Evolutionary conservation across 1,140 invertebrate genomes (phyloP).

Genomic region (Drosophila sulfurigaster): DNA sequence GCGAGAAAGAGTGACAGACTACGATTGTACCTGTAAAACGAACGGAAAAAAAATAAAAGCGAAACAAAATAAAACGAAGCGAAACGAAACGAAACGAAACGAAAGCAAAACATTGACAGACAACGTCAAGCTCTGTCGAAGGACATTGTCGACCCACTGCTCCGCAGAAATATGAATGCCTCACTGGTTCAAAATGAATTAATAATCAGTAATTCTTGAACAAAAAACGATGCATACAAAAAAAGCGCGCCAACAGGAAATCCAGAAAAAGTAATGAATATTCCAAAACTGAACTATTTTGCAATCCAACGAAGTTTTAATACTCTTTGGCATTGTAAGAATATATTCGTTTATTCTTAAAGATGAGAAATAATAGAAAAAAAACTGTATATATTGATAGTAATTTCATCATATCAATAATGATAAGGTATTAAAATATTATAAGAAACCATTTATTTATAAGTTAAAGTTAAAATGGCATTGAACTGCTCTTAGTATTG

Average conservation of each 20-base stretch:
- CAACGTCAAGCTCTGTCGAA: conserved; percentile 60
- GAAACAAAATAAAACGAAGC: conserved; percentile 64
- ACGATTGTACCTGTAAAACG: conserved; percentile 14
- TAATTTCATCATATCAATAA: no score
- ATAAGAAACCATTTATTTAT: no score
- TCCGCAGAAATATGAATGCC: conserved; percentile 80
- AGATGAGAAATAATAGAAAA: no score
- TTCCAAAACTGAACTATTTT: background rate
- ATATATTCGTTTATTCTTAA: no score
- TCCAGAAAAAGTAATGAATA: conserved; percentile 11
- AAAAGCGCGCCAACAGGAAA: conserved; percentile 28
- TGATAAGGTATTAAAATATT: no score
- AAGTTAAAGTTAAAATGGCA: no score
- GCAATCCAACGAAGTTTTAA: background rate
- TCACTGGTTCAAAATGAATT: conserved; percentile 82
- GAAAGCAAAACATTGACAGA: conserved; percentile 82
- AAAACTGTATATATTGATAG: no score
- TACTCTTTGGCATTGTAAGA: background rate
- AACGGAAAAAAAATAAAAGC: conserved; percentile 64
- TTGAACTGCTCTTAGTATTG: no score
- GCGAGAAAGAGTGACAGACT: conserved; percentile 39
- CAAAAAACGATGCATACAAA: conserved; percentile 65
- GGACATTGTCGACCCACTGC: conserved; percentile 62
- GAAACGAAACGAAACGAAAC: conserved; percentile 62
- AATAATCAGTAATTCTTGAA: conserved; percentile 83